Conservation (phyloP, 2,113 vertebrate species). For the Daboia siamensis region DNA sequence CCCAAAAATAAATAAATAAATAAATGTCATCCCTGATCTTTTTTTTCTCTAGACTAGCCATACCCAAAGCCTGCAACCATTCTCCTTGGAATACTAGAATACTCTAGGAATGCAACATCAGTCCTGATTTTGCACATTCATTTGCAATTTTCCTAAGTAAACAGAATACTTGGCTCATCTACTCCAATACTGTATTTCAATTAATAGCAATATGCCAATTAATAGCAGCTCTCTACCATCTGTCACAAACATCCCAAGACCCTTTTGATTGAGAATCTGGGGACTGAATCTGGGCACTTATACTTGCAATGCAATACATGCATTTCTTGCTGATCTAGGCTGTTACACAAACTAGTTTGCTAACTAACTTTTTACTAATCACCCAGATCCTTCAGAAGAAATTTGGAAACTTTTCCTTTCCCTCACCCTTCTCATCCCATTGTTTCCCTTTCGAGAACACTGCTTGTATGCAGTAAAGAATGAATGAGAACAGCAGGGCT, state of each 20-base stretch:
- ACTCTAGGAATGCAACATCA: background rate
- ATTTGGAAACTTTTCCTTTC: background rate
- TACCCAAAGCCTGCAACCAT: background rate
- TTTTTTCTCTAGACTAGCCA: background rate
- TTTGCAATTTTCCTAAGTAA: background rate
- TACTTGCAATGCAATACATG: background rate
- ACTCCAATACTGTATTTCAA: background rate
- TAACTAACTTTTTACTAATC: conserved; percentile 50
- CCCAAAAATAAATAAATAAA: no score
- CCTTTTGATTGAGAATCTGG: background rate
- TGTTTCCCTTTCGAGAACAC: background rate
- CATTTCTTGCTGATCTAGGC: background rate
- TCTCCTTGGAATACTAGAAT: background rate
- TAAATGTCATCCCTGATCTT: background rate
- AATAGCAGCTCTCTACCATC: background rate
- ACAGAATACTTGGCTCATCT: background rate
- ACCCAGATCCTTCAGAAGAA: background rate
- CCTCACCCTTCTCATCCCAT: background rate
- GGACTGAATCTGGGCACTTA: conserved; percentile 8
- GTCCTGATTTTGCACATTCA: background rate
- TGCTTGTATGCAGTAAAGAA: background rate
- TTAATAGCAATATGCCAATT: background rate
- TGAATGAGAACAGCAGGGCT: conserved; percentile 2
- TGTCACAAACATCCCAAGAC: background rate
- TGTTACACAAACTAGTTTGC: conserved; percentile 42